Conservation (phyloP, 2,797 vertebrate genomes). For the Smutsia gigantea region DNA sequence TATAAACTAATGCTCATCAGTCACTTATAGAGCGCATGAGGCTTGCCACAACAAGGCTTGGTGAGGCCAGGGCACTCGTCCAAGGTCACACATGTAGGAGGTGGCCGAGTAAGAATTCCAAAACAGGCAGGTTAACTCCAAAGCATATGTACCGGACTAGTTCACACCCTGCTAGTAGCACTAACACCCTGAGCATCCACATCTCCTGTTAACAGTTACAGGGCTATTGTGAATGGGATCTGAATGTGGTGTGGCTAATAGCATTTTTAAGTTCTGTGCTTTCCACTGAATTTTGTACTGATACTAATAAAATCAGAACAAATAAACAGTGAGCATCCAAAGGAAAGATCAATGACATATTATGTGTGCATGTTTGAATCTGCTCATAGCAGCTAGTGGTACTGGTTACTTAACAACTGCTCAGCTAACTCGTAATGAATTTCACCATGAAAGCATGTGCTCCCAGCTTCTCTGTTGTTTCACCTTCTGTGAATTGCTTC, state of each 20-base stretch:
- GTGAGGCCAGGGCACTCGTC: background rate
- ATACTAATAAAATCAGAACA: background rate
- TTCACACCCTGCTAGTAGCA: background rate
- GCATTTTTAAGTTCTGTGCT: background rate
- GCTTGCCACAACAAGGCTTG: background rate
- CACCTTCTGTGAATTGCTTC: background rate
- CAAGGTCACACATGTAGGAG: background rate
- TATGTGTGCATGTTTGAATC: background rate
- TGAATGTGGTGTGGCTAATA: background rate
- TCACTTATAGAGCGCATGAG: background rate
- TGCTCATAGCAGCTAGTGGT: background rate
- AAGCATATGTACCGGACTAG: background rate
- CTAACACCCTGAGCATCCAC: background rate
- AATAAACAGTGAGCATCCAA: background rate
- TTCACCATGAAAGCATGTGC: background rate
- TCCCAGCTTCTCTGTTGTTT: background rate
- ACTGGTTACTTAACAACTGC: background rate
- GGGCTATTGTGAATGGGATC: background rate
- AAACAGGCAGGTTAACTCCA: background rate
- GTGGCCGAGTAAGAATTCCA: background rate
- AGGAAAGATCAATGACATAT: background rate
- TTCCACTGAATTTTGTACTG: background rate
- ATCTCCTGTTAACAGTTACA: background rate
- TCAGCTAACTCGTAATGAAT: background rate
- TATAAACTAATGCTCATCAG: too few species aligned